phyloP scores from a whole-genome alignment of 2,888 invertebrate genomes.

The Melipona bicolor region DNA sequence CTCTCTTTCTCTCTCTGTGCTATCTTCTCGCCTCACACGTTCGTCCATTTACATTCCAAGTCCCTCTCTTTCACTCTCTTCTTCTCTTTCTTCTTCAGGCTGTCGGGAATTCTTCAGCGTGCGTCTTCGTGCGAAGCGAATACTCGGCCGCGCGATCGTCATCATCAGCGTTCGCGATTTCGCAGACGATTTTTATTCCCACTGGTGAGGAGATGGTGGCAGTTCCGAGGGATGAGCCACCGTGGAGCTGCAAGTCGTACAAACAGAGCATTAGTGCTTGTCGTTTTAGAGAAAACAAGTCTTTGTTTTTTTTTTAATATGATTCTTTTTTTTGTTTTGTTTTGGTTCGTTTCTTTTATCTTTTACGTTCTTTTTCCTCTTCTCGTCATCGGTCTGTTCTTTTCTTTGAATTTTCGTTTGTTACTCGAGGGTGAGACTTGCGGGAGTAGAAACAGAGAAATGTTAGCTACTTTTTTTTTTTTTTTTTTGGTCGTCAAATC shows the following conservation, averaged over 20 bases:
- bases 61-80: not conserved
- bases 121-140: slow-evolving; percentile 55
- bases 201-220: slow-evolving; percentile 99
- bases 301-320: slow-evolving; percentile 7
- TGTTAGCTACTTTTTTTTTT: slow-evolving; percentile 36
- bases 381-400: too few species aligned
- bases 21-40: not conserved
- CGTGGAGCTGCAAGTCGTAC: slow-evolving; percentile 92
- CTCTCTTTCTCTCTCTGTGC: not conserved
- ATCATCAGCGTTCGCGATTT: slow-evolving; percentile 51
- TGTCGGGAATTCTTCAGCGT: slow-evolving; percentile 44
- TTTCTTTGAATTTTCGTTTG: slow-evolving; percentile 1
- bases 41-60: too few species aligned
- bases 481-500: slow-evolving; percentile 20
- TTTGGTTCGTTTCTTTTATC: not conserved
- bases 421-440: slow-evolving; percentile 39
- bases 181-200: slow-evolving; percentile 90
- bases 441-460: slow-evolving; percentile 48
- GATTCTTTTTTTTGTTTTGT: slow-evolving; percentile 4
- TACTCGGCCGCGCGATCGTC: slow-evolving; percentile 30
- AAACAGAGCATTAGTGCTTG: slow-evolving; percentile 69
- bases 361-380: slow-evolving; percentile 1
- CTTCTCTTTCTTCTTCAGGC: slow-evolving; percentile 37
- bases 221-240: slow-evolving; percentile 99
- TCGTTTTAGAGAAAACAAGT: slow-evolving; percentile 30